Conservation (phyloP, 2,113 vertebrate species). For the Emydura subglobosa region DNA sequence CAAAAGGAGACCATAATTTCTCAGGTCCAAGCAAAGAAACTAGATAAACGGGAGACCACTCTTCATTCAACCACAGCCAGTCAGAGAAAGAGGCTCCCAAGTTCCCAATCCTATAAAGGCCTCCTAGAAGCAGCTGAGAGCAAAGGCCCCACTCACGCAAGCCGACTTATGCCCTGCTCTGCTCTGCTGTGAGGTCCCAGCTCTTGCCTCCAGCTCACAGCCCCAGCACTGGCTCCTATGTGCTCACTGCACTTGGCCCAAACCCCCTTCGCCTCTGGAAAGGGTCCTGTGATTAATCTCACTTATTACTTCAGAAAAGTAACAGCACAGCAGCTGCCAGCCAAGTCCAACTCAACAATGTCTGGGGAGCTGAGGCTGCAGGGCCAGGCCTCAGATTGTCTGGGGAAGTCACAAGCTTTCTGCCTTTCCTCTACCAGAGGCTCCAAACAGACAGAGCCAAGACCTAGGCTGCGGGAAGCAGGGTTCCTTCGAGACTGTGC, state of each 20-base stretch:
- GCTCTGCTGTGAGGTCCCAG: slow-evolving; percentile 46
- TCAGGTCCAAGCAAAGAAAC: not conserved
- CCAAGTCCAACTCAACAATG: slow-evolving; percentile 78
- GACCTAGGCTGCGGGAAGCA: slow-evolving; percentile 76
- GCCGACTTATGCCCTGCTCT: not conserved
- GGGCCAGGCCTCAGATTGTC: slow-evolving; percentile 82
- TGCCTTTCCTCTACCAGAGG: slow-evolving; percentile 75
- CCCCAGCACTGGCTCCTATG: slow-evolving; percentile 41
- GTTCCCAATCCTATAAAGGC: not conserved
- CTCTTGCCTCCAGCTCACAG: not conserved
- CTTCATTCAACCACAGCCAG: not conserved
- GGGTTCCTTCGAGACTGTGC: slow-evolving; percentile 57
- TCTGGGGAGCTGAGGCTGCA: slow-evolving; percentile 77
- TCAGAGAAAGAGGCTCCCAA: not conserved
- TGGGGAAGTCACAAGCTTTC: slow-evolving; percentile 80
- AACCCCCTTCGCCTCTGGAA: slow-evolving; percentile 72
- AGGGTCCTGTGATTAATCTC: slow-evolving; percentile 81
- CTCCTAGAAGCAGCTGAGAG: fast-evolving
- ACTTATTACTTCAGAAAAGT: slow-evolving; percentile 81
- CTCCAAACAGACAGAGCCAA: slow-evolving; percentile 74
- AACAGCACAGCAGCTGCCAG: slow-evolving; percentile 76
- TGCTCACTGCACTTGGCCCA: slow-evolving; percentile 66
- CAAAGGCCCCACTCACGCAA: not conserved
- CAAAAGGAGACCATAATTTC: not conserved
- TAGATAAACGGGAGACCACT: not conserved